These are phyloP conservation scores for Eustalomyia histrio DNA, from an alignment of 2,888 invertebrate genomes.

Conservation along the genomic window DNA sequence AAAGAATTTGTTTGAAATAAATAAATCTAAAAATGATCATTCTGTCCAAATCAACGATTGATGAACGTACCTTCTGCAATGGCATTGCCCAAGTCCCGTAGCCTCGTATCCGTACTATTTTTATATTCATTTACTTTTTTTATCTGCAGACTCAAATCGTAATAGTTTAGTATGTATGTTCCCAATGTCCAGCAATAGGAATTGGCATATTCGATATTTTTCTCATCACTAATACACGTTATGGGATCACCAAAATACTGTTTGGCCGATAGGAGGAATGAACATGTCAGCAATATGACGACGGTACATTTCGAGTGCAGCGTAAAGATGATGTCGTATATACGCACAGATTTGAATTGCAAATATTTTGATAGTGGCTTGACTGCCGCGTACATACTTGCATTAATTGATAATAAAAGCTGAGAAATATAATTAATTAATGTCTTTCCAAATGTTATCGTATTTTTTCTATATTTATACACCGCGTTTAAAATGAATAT, in stretches of 20 bases:
- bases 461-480: background rate
- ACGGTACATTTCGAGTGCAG: conserved; percentile 87
- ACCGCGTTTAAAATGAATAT: too few species aligned
- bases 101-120: conserved; percentile 4
- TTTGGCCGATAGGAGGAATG: conserved; percentile 87
- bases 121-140: conserved; percentile 36
- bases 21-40: too few species aligned
- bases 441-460: conserved; percentile 33
- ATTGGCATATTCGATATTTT: conserved; percentile 84
- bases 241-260: conserved; percentile 94
- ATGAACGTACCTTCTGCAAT: conserved; percentile 79
- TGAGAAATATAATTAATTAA: too few species aligned
- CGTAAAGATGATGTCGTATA: conserved; percentile 88
- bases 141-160: conserved; percentile 45
- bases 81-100: conserved; percentile 64
- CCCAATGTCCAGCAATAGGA: conserved; percentile 90
- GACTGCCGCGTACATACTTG: conserved; percentile 83
- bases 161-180: conserved; percentile 82
- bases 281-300: conserved; percentile 86
- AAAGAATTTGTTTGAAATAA: too few species aligned
- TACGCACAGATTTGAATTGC: conserved; percentile 84
- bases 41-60: too few species aligned
- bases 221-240: conserved; percentile 83
- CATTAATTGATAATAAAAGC: conserved; percentile 13
- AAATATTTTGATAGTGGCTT: conserved; percentile 82